These are phyloP conservation scores for Hirtodrosophila alboralis DNA, from an alignment of 2,888 invertebrate species.

Conservation along the genomic window DNA sequence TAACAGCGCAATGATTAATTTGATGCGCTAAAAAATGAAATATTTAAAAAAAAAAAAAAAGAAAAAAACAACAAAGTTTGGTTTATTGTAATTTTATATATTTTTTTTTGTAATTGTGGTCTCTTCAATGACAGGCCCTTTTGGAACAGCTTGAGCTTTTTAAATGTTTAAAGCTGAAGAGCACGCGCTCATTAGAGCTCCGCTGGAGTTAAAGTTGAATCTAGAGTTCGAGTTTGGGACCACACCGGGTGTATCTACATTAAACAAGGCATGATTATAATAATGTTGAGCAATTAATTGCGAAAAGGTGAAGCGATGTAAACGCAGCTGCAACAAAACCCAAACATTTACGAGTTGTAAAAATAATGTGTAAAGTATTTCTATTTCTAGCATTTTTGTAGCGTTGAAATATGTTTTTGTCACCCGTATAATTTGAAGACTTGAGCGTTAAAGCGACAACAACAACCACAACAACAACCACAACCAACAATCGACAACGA, in stretches of 20 bases:
- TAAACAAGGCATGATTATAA: conserved; percentile 70
- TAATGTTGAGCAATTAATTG: conserved; percentile 78
- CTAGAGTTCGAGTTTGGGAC: conserved; percentile 28
- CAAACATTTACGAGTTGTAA: conserved; percentile 50
- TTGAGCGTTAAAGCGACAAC: conserved; percentile 78
- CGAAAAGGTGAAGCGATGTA: conserved; percentile 54
- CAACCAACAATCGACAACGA: no score
- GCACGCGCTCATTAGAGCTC: conserved; percentile 77
- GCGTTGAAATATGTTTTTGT: conserved; percentile 74
- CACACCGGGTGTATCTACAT: conserved; percentile 72
- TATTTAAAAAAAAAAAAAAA: conserved; percentile 20
- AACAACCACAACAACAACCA: conserved; percentile 8
- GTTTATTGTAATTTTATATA: conserved; percentile 10
- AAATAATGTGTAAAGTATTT: conserved; percentile 35
- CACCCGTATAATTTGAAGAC: conserved; percentile 77
- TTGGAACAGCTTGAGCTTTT: conserved; percentile 70
- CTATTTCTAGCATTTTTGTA: conserved; percentile 57
- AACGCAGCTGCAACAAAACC: conserved; percentile 67
- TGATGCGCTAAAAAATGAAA: conserved; percentile 55
- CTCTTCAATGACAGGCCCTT: conserved; percentile 72
- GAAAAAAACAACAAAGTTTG: conserved; percentile 15
- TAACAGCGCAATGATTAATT: conserved; percentile 75
- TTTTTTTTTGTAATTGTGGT: conserved; percentile 13
- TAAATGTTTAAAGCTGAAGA: conserved; percentile 51
- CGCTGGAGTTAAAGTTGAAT: conserved; percentile 37